Conservation (phyloP, 2,113 vertebrate species). For the Antidorcas marsupialis region DNA sequence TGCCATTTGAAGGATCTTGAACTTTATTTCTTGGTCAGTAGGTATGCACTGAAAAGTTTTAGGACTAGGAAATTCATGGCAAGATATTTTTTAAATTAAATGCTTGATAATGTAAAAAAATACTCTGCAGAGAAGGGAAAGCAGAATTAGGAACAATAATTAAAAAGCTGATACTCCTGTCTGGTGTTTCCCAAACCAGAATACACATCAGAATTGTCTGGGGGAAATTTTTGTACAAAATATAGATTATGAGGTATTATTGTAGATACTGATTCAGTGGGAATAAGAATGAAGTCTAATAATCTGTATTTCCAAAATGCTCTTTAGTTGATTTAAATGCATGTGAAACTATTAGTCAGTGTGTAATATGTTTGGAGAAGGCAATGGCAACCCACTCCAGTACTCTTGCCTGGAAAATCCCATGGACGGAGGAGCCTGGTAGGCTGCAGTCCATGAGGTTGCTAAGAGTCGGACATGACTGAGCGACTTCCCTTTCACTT, state of each 20-base stretch:
- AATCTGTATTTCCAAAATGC: not conserved
- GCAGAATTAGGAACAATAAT: not conserved
- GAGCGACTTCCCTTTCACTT: no score
- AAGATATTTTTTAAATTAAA: not conserved
- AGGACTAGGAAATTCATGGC: not conserved
- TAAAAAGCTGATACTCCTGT: not conserved
- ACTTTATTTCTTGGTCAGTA: not conserved
- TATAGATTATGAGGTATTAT: not conserved
- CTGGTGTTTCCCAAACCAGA: not conserved
- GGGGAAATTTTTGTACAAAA: not conserved
- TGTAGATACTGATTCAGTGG: not conserved
- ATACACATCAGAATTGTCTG: not conserved
- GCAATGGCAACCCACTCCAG: no score
- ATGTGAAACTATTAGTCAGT: not conserved
- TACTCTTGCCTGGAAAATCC: no score
- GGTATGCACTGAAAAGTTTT: not conserved
- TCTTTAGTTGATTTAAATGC: not conserved
- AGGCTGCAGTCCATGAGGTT: no score
- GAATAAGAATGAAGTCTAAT: not conserved
- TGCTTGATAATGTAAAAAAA: not conserved
- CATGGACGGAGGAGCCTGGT: no score
- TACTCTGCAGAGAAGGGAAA: not conserved
- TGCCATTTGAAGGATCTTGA: not conserved
- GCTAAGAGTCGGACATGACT: no score
- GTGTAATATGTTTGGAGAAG: no score